These are phyloP conservation scores for Enteromius argenteus DNA, from an alignment of 2,797 vertebrate species.

Conservation along the genomic window DNA sequence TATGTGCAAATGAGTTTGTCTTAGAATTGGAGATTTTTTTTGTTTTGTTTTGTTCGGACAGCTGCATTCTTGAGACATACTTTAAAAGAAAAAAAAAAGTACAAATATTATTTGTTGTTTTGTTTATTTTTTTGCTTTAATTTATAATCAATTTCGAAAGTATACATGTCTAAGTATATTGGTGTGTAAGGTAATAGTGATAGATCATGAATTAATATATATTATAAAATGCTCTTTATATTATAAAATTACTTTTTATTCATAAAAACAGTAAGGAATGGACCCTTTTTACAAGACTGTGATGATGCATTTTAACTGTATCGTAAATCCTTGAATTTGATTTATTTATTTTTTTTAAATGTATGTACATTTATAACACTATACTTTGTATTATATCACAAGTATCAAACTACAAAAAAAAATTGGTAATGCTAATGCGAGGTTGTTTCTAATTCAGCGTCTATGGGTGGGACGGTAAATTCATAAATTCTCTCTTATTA, in stretches of 20 bases:
- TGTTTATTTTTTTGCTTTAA: not conserved
- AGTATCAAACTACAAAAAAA: not conserved
- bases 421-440: not conserved
- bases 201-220: not conserved
- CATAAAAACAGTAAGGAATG: not conserved
- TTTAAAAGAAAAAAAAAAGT: too few relatives aligned
- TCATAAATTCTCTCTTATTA: not conserved
- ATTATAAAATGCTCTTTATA: not conserved
- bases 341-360: not conserved
- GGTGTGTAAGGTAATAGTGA: not conserved
- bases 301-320: not conserved
- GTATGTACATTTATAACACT: not conserved
- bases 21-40: conserved; percentile 1
- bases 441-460: not conserved
- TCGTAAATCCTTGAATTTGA: not conserved
- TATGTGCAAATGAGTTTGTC: conserved; percentile 31
- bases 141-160: not conserved
- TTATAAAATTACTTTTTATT: not conserved
- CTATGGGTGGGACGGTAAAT: not conserved
- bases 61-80: not conserved
- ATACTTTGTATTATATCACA: not conserved
- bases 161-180: not conserved
- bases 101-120: not conserved
- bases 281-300: not conserved
- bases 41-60: not conserved